Evolutionary conservation across 2,888 invertebrate species (phyloP), one percentile per base, ranked within the genome.

Genomic region (Sclerodermus sp.): DNA sequence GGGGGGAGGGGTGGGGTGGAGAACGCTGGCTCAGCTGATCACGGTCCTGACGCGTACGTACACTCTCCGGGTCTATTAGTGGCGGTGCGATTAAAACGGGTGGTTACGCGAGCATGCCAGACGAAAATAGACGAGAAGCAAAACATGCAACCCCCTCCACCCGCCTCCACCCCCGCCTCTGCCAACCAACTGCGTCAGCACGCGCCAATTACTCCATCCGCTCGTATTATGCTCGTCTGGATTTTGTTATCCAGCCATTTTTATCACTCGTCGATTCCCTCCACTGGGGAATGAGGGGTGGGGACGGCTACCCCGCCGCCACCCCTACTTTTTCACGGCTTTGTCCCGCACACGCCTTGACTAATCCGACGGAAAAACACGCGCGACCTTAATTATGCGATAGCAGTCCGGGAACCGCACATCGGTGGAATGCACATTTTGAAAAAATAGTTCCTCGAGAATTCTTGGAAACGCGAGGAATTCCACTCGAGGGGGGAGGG

Each of bases 101-200:
- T 62, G 70, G 70, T 70, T 72, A 68, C 68, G 68, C 68, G 64
- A 66, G 63, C 70, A 62, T 65, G 53, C 62, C 60, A 39, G 57
- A 65, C 68, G 45, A 52, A 71, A 72, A 73, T 73, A 73, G 71
- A 67, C 46, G 38, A 48, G 55, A 58, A 68, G 67, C 59, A 63
- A 68, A 72, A 71, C 67, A 65, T 57, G 66, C 69, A 53, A 53
- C 58, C 57, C 51, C 54, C 57, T 57, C 52, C 58, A 56, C 51
- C 54, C 57, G 56, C 52, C 34, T 31, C 17, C 29, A n/a, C 34
- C 47, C 46, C 47, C 45, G 16, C 39, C 31, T 45, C 47, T 39
- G 32, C 16, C 37, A 34, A 14, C 37, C 15, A 51, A 49, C 41
- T 53, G 55, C 57, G 55, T 57, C 52, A 54, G 53, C 49, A 37